phyloP scores from a whole-genome alignment of 2,888 invertebrate genomes.

The Apamea monoglypha region DNA sequence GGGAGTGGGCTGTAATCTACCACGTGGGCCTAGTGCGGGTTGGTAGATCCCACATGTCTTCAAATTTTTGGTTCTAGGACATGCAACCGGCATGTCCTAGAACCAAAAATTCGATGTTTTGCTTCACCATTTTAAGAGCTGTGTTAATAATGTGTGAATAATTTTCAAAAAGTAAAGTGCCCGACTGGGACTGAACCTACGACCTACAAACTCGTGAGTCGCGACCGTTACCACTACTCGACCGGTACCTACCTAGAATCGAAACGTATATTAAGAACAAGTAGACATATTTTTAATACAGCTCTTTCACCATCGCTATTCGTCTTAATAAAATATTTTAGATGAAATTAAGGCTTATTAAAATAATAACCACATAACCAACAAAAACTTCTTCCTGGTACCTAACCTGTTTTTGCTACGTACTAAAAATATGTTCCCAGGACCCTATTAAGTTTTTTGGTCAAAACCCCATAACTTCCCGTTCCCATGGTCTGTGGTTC shows the following conservation, averaged over 20 bases:
- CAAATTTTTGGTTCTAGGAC: too few relatives aligned
- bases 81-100: too few relatives aligned
- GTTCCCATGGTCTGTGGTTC: conserved; percentile 65
- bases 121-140: too few relatives aligned
- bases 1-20: too few relatives aligned
- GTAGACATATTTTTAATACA: neutral
- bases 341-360: neutral
- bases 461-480: conserved; percentile 43
- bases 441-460: conserved; percentile 43
- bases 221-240: too few relatives aligned
- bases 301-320: neutral
- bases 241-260: neutral
- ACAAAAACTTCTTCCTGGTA: neutral
- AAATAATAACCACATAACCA: conserved; percentile 10
- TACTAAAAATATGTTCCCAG: conserved; percentile 44
- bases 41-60: too few relatives aligned
- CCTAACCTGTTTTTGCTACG: conserved; percentile 35
- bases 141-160: too few relatives aligned
- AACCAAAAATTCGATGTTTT: too few relatives aligned
- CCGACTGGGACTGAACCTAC: too few relatives aligned
- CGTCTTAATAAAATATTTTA: neutral
- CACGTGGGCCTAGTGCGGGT: too few relatives aligned
- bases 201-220: too few relatives aligned
- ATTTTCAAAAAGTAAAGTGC: too few relatives aligned
- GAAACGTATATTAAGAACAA: neutral